Evolutionary conservation across 2,797 vertebrate species (phyloP).

Genomic region (Crenichthys baileyi): DNA sequence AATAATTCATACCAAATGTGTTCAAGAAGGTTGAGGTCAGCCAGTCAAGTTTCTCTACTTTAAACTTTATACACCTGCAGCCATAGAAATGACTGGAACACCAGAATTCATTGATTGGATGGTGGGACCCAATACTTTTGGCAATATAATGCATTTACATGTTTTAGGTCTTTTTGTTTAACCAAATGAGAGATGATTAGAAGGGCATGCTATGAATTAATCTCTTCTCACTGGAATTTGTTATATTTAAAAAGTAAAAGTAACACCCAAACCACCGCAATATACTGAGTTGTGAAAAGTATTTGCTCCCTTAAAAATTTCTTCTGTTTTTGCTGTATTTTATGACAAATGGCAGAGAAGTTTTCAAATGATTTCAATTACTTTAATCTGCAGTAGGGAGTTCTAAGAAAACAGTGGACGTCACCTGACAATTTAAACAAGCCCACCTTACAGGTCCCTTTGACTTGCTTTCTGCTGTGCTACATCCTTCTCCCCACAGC

Average conservation of each 20-base stretch:
- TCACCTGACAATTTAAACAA: no score
- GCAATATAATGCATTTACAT: conserved; percentile 18
- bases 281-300: background rate
- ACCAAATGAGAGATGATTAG: conserved; percentile 5
- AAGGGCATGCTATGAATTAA: background rate
- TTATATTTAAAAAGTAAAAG: background rate
- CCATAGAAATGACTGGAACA: no score
- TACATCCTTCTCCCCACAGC: no score
- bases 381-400: background rate
- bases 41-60: no score
- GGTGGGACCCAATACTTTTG: no score
- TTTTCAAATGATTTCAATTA: background rate
- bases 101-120: no score
- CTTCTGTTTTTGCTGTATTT: background rate
- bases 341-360: background rate
- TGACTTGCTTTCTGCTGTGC: no score
- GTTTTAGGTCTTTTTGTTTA: conserved; percentile 19
- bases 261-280: background rate
- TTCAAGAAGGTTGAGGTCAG: no score
- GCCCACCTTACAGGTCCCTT: no score
- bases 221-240: background rate
- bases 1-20: no score
- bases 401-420: no score
- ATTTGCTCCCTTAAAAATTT: background rate
- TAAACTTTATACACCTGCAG: no score